These are phyloP conservation scores for Eueides isabella DNA, from an alignment of 1,140 invertebrate genomes.

Conservation along the genomic window DNA sequence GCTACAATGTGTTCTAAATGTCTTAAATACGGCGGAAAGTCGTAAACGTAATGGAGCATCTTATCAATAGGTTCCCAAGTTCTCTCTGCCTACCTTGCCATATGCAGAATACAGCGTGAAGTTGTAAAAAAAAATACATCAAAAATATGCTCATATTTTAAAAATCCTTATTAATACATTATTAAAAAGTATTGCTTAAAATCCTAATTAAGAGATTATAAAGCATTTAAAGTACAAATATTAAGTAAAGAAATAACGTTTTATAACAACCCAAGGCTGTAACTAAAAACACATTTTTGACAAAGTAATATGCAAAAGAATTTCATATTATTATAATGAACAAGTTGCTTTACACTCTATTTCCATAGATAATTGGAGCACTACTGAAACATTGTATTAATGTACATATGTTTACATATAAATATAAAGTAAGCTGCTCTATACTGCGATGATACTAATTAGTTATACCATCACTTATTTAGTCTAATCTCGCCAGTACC, in stretches of 20 bases:
- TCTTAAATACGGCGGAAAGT: no score
- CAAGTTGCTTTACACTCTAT: slow-evolving; percentile 12
- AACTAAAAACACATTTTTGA: neutral
- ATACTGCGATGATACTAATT: slow-evolving; percentile 23
- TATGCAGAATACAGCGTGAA: no score
- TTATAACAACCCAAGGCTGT: neutral
- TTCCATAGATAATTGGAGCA: slow-evolving; percentile 26
- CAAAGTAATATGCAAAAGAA: slow-evolving; percentile 14
- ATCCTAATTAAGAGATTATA: accelerated
- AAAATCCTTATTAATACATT: no score
- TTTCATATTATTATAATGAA: slow-evolving; percentile 15
- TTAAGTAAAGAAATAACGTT: neutral
- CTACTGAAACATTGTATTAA: slow-evolving; percentile 23
- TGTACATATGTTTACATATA: slow-evolving; percentile 31
- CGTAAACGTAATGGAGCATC: no score
- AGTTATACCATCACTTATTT: slow-evolving; percentile 33
- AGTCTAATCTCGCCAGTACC: slow-evolving; percentile 30
- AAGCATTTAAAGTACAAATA: neutral
- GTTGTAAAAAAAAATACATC: no score
- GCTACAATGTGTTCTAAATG: no score
- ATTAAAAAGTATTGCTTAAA: no score
- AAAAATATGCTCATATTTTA: no score
- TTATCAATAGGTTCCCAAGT: no score
- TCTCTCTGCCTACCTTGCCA: no score
- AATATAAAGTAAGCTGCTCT: slow-evolving; percentile 22